Conservation (phyloP, 2,113 vertebrate species). For the crab-eating macaque (Macaca fascicularis) region T2T-MFA8v1.1 NC_088384.1:110887001-110887500, state of each 20-base stretch:
- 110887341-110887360: accelerated
- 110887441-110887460: accelerated
- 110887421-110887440: neutral
- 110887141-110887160: neutral
- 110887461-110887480: neutral
- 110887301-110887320: neutral
- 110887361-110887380: neutral
- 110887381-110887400: neutral
- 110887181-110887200: too few species aligned
- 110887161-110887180: neutral
- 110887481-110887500: too few species aligned
- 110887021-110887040: accelerated
- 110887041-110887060: neutral
- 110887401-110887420: neutral
- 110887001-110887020: neutral
- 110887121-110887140: neutral
- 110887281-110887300: neutral
- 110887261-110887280: neutral
- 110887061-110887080: neutral
- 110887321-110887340: neutral
- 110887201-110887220: too few species aligned
- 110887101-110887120: neutral
- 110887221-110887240: too few species aligned
- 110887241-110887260: neutral
- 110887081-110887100: neutral